Percentiles rank a stretch among this genome's conserved stretches.
Evolutionary conservation across 2,113 vertebrate genomes (phyloP).

Genomic region (Saimiri boliviensis): DNA sequence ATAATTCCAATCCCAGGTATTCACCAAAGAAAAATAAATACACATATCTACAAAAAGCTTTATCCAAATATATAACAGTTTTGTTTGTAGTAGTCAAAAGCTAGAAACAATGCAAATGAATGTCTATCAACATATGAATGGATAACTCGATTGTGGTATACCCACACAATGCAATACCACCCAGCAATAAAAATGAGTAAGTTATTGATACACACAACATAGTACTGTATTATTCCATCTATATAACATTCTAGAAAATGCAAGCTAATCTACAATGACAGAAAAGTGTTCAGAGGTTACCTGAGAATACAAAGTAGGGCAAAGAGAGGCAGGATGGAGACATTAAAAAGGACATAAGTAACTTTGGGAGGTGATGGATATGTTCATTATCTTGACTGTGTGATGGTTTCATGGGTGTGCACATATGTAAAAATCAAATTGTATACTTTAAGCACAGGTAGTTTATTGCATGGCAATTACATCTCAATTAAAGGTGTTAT

Average conservation of each 20-base stretch:
- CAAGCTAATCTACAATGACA: not conserved
- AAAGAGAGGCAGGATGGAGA: not conserved
- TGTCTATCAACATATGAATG: not conserved
- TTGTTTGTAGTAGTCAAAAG: not conserved
- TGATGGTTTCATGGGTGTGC: not conserved
- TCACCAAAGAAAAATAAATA: constrained; percentile 19
- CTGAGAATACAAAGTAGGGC: not conserved
- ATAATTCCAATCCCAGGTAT: not conserved
- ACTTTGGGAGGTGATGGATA: not conserved
- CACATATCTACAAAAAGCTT: not conserved
- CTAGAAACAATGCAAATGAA: not conserved
- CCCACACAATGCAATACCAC: not conserved
- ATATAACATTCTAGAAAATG: not conserved
- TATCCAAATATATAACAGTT: not conserved
- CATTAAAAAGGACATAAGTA: not conserved
- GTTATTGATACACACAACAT: not conserved
- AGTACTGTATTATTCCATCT: not conserved
- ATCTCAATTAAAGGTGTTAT: not conserved
- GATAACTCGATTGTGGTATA: not conserved
- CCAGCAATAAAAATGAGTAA: not conserved
- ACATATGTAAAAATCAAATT: not conserved
- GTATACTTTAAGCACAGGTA: not conserved
- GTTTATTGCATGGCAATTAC: not conserved
- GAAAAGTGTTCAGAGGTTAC: not conserved
- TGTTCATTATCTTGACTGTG: not conserved